These are phyloP conservation scores for Phalacrocorax aristotelis DNA, from an alignment of 2,113 vertebrate species.

Conservation along the genomic window DNA sequence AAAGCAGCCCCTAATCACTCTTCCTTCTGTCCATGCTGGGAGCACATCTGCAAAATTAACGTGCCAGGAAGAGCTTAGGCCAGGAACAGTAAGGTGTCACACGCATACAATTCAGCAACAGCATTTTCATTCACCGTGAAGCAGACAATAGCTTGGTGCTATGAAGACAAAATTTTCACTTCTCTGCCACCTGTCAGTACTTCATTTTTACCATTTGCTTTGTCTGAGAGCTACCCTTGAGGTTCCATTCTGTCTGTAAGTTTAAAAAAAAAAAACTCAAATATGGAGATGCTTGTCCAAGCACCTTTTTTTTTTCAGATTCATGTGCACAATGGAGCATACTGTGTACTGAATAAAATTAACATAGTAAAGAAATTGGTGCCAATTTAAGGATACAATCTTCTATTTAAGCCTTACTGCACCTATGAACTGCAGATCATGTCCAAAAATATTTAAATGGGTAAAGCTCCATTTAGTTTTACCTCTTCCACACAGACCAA, in stretches of 20 bases:
- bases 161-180: background rate
- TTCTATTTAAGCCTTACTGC: background rate
- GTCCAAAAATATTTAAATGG: background rate
- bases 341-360: background rate
- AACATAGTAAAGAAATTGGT: background rate
- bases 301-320: background rate
- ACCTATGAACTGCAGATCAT: background rate
- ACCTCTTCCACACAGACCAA: background rate
- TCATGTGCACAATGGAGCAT: background rate
- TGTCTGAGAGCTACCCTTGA: background rate
- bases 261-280: background rate
- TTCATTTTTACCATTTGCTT: background rate
- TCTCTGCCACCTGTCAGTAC: background rate
- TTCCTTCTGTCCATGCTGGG: constrained; percentile 13
- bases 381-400: background rate
- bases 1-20: background rate
- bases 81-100: background rate
- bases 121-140: background rate
- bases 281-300: background rate
- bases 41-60: constrained; percentile 48
- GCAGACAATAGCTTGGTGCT: background rate
- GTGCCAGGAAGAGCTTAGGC: background rate
- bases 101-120: background rate
- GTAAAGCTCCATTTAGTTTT: background rate
- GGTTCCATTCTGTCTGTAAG: background rate